Percentiles rank a stretch among this genome's conserved stretches.
phyloP scores from a whole-genome alignment of 2,888 invertebrate genomes.

The Halictus quadricinctus region DNA sequence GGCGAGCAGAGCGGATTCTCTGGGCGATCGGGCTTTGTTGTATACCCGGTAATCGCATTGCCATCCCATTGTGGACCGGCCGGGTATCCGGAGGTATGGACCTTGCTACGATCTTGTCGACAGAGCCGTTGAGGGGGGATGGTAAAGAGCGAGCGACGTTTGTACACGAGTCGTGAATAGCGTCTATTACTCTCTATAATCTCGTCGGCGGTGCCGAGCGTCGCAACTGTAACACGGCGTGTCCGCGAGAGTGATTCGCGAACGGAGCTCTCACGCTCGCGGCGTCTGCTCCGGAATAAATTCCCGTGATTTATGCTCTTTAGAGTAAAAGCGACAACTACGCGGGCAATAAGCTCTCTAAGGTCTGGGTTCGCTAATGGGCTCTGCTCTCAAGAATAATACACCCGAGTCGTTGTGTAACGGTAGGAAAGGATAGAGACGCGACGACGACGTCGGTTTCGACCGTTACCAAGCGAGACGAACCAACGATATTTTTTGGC shows the following conservation, averaged over 20 bases:
- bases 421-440: neutral
- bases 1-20: neutral
- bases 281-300: neutral
- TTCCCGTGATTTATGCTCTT: neutral
- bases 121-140: neutral
- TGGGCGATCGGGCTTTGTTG: neutral
- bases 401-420: neutral
- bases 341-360: neutral
- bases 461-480: neutral
- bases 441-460: no score
- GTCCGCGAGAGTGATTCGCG: conserved; percentile 6
- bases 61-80: neutral
- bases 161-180: neutral
- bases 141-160: neutral
- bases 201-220: neutral
- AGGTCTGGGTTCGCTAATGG: neutral
- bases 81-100: neutral
- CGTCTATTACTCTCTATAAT: neutral
- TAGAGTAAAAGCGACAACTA: neutral
- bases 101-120: neutral
- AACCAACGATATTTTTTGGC: neutral
- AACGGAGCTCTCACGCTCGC: neutral
- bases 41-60: neutral
- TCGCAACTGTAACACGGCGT: neutral
- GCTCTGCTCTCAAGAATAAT: neutral